These are phyloP conservation scores for Arge pagana DNA, from an alignment of 2,888 invertebrate genomes.

Conservation along the genomic window DNA sequence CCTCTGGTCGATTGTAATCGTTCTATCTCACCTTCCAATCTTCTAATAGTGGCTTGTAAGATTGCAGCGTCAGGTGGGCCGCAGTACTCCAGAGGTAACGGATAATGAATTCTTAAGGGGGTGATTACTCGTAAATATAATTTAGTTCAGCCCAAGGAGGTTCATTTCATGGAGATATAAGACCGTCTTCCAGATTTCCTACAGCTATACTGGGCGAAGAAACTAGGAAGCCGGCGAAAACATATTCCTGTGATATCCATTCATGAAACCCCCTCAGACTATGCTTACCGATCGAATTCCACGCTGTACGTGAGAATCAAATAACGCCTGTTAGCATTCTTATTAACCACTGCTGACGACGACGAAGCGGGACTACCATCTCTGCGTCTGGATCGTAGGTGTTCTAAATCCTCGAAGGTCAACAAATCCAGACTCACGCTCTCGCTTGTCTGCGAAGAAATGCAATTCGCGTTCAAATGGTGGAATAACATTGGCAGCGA, in stretches of 20 bases:
- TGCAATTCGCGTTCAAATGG: too few species aligned
- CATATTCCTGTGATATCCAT: too few species aligned
- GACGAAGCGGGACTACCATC: conserved; percentile 44
- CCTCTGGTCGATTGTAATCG: conserved; percentile 45
- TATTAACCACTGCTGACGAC: conserved; percentile 36
- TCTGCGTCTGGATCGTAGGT: conserved; percentile 55
- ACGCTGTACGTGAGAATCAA: conserved; percentile 62
- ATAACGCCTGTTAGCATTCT: conserved; percentile 58
- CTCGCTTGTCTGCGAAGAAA: conserved; percentile 58
- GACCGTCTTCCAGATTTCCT: too few species aligned
- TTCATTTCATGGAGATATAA: not conserved
- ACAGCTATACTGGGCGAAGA: too few species aligned
- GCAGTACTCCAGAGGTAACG: conserved; percentile 62
- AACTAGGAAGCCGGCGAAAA: too few species aligned
- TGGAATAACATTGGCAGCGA: conserved; percentile 11
- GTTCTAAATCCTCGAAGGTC: conserved; percentile 62
- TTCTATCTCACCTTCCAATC: conserved; percentile 59
- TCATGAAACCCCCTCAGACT: not conserved
- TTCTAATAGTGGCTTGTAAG: conserved; percentile 60
- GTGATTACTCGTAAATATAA: conserved; percentile 30
- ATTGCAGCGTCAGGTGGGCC: conserved; percentile 61
- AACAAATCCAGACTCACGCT: conserved; percentile 61
- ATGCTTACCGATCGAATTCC: conserved; percentile 61
- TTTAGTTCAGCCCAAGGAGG: conserved; percentile 6
- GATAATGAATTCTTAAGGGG: conserved; percentile 60